Evolutionary conservation across 2,888 invertebrate genomes (phyloP), one percentile per base, ranked within the genome.

Genomic region (Gastrophysa polygoni): DNA sequence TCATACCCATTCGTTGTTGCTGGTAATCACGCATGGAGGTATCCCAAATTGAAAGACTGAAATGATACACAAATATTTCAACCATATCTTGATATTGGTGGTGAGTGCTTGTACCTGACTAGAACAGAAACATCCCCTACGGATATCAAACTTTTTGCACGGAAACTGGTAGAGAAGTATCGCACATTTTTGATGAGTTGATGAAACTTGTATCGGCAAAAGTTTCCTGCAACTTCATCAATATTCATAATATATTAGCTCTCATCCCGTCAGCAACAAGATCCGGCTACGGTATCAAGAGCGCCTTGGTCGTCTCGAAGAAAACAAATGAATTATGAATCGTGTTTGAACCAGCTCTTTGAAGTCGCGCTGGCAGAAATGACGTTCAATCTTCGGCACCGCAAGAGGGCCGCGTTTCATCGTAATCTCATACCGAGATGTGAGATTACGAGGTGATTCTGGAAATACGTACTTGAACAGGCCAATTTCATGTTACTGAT

Each of bases 291-390:
- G 63, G 61, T 66, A 61, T 63, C 59, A 57, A 61, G 52, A 54
- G 55, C 60, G 38, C 50, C 21, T 47, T 59, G 46, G 60, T 55
- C 61, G 55, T 64, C 63, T 62, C 62, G 51, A 66, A 61, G 59
- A 62, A 61, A 66, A 64, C 69, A 63, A 66, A 68, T 67, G 67
- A 67, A 67, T 67, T 65, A 65, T 67, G 59, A 67, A 67, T 67
- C 61, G 61, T 59, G 61, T 63, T 59, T 63, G 51, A 63, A 63
- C 64, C 65, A 61, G 63, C 59, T 65, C 61, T 65, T 63, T 61
- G 61, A 67, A 65, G 67, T 61, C 57, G 54, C 57, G 38, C 24
- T 17, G 57, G 59, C 67, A 55, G 55, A 63, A 63, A 61, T 61
- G 54, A 63, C 61, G 63, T 65, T 67, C 57, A 64, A 62, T 57